Evolutionary conservation across 1,140 invertebrate species (phyloP).

Genomic region (Brachionus manjavacas): DNA sequence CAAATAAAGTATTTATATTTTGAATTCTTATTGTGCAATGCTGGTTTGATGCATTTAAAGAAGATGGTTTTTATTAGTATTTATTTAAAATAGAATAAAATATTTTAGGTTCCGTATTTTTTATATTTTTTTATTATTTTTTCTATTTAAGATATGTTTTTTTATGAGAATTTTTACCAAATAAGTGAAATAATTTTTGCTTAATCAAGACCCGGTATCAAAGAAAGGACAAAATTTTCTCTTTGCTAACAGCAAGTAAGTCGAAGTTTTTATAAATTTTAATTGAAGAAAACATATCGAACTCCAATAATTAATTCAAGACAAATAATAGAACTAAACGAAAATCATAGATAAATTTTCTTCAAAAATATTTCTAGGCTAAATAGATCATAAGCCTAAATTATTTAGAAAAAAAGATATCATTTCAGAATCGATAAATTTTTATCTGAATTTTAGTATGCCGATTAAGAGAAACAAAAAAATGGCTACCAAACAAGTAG

Average conservation of each 20-base stretch:
- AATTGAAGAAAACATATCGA: too few relatives aligned
- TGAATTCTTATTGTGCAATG: too few relatives aligned
- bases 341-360: not conserved
- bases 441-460: not conserved
- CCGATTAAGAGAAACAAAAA: not conserved
- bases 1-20: too few relatives aligned
- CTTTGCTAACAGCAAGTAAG: not conserved
- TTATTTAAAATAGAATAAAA: too few relatives aligned
- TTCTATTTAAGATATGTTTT: too few relatives aligned
- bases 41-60: too few relatives aligned
- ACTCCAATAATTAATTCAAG: not conserved
- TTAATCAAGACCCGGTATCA: too few relatives aligned
- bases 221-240: not conserved
- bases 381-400: not conserved
- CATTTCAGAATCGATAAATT: not conserved
- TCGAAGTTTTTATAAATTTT: too few relatives aligned
- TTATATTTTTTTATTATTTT: too few relatives aligned
- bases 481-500: not conserved
- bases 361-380: not conserved
- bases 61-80: too few relatives aligned
- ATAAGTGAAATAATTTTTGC: not conserved
- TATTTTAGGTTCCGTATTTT: too few relatives aligned
- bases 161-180: too few relatives aligned
- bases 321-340: not conserved
- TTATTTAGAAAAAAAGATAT: not conserved